Conservation (phyloP, 2,113 vertebrate genomes). For the Desmodus rotundus region DNA sequence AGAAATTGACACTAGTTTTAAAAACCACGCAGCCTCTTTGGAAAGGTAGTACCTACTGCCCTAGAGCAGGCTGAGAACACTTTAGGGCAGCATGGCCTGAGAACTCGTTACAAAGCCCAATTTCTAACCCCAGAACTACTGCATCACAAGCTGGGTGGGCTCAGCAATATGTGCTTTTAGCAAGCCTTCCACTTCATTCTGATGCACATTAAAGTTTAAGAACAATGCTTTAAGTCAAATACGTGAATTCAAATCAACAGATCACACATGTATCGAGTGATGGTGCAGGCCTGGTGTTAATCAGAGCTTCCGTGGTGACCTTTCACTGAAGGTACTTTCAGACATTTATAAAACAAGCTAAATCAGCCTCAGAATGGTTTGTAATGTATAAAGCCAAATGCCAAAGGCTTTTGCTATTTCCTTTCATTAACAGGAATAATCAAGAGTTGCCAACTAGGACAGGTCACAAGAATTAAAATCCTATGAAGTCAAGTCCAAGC, state of each 20-base stretch:
- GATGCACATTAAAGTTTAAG: not conserved
- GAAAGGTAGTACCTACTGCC: not conserved
- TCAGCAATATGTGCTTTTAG: not conserved
- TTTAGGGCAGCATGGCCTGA: not conserved
- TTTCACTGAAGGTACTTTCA: not conserved
- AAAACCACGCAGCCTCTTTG: not conserved
- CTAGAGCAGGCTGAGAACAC: not conserved
- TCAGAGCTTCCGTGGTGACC: not conserved
- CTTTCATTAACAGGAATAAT: not conserved
- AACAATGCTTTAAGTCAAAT: not conserved
- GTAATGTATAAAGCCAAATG: not conserved
- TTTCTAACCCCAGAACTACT: not conserved
- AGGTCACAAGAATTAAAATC: not conserved
- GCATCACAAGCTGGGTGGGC: not conserved
- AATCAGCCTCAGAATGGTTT: not conserved
- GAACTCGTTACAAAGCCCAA: not conserved
- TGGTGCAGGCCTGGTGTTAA: not conserved
- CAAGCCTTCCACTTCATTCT: not conserved
- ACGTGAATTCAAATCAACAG: not conserved
- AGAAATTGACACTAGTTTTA: not conserved
- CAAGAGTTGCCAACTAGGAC: not conserved
- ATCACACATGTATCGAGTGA: not conserved
- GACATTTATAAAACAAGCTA: not conserved
- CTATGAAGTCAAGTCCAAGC: not conserved
- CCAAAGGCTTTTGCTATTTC: not conserved